A percentile compares a stretch with the other conserved stretches of the same genome.
Evolutionary conservation across 2,888 invertebrate species (phyloP).

Genomic region (Rhyacophila evoluta): DNA sequence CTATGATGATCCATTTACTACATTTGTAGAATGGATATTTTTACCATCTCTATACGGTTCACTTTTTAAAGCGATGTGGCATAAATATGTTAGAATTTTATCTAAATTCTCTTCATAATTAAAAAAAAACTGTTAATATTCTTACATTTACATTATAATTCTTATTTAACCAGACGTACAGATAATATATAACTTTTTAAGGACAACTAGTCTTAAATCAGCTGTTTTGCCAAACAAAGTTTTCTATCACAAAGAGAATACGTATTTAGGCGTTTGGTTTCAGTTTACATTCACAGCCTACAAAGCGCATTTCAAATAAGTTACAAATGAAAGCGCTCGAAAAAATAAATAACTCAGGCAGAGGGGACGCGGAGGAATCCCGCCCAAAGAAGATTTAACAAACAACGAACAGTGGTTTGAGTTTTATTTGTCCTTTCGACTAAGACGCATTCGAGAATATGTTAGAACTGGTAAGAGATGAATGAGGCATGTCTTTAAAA

Average conservation of each 20-base stretch:
- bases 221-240: too few relatives aligned
- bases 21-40: too few relatives aligned
- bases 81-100: too few relatives aligned
- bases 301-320: background rate
- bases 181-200: background rate
- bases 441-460: background rate
- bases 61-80: too few relatives aligned
- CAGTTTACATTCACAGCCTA: background rate
- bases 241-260: too few relatives aligned
- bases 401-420: conserved; percentile 19
- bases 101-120: too few relatives aligned
- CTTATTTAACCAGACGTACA: background rate
- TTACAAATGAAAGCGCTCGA: background rate
- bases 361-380: background rate
- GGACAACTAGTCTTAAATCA: too few relatives aligned
- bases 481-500: too few relatives aligned
- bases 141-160: background rate
- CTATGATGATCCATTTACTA: too few relatives aligned
- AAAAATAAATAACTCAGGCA: conserved; percentile 7
- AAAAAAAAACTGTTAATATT: too few relatives aligned
- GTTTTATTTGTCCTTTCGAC: conserved; percentile 12
- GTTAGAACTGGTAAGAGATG: background rate
- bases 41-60: too few relatives aligned
- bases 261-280: too few relatives aligned
- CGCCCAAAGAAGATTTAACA: conserved; percentile 16